Base-by-base conservation (phyloP, 92 coral and sea anemone genomes). In the Palythoa grandis region DNA sequence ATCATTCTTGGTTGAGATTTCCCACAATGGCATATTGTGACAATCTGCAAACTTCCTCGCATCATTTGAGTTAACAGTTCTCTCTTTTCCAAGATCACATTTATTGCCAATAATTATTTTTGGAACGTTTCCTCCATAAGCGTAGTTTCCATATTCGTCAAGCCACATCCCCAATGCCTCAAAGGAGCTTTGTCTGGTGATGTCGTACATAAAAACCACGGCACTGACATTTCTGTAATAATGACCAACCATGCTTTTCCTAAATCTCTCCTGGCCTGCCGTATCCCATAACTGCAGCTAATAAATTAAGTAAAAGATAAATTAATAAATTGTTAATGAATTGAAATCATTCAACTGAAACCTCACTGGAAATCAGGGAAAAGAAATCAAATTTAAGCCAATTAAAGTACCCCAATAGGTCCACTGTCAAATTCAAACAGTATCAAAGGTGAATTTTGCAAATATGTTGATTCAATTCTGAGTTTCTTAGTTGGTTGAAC, bases 271-370 rank as follows among this genome's bases (percentile, higher is more conserved):
- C 86, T 96, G 99, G 0, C 99, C 99, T 25, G 99, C 99, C 24
- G 99, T 91, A 78, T 96, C 99, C 99, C 99, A 96, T 78, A 96
- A 68, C 71, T 96, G 99, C 5, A 96, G 83, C 99, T 96, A 65
- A 85, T 1, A 53, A 5, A 66, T 11, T 29, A 84, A 47, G 6
- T 66, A 50, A 22, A 74, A 35, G 11, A 9, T 39, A 50, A 29
- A 8, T 11, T 8, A 11, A 23, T 24, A 8, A 69, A 7, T 67
- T 25, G n/a, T n/a, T 1, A 69, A 22, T 11, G 16, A 58, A 19
- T 58, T 58, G 12, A 58, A 25, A 23, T 60, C 38, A 17, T 61
- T 63, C 38, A 53, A 67, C 39, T 67, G 14, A 69, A 69, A 69
- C 29, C 5, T 65, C 3, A 7, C 19, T 4, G 25, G 35, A n/a